phyloP scores from a whole-genome alignment of 2,113 vertebrate genomes.

The Turnix velox region DNA sequence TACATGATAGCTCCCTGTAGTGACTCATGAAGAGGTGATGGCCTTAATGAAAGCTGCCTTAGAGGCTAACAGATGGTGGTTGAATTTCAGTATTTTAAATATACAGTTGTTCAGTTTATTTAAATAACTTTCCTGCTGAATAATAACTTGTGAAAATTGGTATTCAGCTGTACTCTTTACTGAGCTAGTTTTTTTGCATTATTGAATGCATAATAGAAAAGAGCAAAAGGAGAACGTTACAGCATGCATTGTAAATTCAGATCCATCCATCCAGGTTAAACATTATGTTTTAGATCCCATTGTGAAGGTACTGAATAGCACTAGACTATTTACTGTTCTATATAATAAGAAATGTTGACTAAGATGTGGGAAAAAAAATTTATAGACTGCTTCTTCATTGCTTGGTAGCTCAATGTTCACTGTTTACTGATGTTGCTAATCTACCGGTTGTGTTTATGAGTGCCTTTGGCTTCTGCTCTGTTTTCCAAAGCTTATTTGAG shows the following conservation, averaged over 20 bases:
- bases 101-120: conserved; percentile 12
- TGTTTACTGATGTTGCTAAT: conserved; percentile 8
- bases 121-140: neutral
- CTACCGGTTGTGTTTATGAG: neutral
- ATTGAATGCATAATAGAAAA: neutral
- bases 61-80: conserved; percentile 60
- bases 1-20: conserved; percentile 66
- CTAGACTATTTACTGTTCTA: neutral
- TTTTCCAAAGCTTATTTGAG: neutral
- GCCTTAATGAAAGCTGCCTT: conserved; percentile 63
- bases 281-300: neutral
- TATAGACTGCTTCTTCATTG: neutral
- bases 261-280: neutral
- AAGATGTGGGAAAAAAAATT: neutral
- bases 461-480: neutral
- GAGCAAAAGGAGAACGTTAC: neutral
- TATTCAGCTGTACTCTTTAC: neutral
- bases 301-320: neutral
- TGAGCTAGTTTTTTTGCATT: neutral
- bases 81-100: conserved; percentile 38
- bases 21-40: conserved; percentile 63
- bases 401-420: neutral
- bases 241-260: neutral
- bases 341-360: neutral
- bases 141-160: neutral